Percentiles rank a stretch among this genome's conserved stretches.
Conservation (phyloP, 2,888 invertebrate species). For the Caradrina kadenii region DNA sequence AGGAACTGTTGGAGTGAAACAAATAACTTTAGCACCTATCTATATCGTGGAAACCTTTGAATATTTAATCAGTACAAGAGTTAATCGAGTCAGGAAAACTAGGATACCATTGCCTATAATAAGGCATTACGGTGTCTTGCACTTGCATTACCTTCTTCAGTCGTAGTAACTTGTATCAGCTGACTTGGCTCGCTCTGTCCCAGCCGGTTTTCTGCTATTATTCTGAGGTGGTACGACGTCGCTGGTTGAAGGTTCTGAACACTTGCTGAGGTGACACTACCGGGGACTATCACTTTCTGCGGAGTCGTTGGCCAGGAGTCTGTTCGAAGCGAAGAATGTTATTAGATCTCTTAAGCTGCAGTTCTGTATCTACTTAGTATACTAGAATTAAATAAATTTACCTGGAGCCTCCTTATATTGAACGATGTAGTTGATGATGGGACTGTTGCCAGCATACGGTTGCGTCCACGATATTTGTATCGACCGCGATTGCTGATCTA, state of each 20-base stretch:
- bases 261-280: slow-evolving; percentile 95
- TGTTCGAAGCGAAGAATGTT: slow-evolving; percentile 69
- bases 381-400: slow-evolving; percentile 71
- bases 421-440: slow-evolving; percentile 96
- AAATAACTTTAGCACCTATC: neutral
- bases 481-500: slow-evolving; percentile 95
- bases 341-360: neutral
- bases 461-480: slow-evolving; percentile 97
- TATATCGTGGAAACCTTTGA: neutral
- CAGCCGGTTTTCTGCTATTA: slow-evolving; percentile 96
- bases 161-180: slow-evolving; percentile 95
- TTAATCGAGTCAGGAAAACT: neutral
- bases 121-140: neutral
- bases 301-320: slow-evolving; percentile 96
- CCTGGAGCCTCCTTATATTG: slow-evolving; percentile 96
- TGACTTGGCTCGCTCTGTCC: slow-evolving; percentile 97
- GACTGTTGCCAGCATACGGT: slow-evolving; percentile 97
- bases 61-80: neutral
- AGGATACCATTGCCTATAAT: neutral
- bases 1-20: slow-evolving; percentile 88
- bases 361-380: neutral
- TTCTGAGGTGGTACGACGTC: slow-evolving; percentile 96
- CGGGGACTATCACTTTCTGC: slow-evolving; percentile 95
- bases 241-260: slow-evolving; percentile 96
- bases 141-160: slow-evolving; percentile 93